These are phyloP conservation scores for Diplodus puntazzo DNA, from an alignment of 2,797 vertebrate genomes.

Conservation along the genomic window DNA sequence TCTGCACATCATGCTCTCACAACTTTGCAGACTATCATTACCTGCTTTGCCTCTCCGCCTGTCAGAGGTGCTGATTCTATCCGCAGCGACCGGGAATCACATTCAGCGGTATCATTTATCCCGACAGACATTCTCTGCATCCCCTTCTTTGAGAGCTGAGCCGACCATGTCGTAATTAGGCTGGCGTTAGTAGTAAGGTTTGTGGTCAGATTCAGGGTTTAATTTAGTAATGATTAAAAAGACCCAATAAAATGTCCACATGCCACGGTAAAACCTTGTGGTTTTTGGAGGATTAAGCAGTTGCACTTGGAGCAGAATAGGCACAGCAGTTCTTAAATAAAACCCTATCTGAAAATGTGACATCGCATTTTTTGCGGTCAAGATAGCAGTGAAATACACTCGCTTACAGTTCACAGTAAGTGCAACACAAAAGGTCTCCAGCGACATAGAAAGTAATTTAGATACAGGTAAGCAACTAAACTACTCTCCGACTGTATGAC, in stretches of 20 bases:
- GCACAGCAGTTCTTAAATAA: conserved; percentile 20
- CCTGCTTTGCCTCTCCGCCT: conserved; percentile 41
- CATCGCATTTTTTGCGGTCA: conserved; percentile 28
- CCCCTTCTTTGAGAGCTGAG: conserved; percentile 1
- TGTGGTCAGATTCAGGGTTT: conserved; percentile 4
- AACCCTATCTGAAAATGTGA: conserved; percentile 43
- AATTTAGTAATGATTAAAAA: conserved; percentile 5
- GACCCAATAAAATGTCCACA: conserved; percentile 4
- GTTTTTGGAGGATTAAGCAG: background rate
- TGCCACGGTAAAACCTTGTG: background rate
- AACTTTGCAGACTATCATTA: conserved; percentile 54
- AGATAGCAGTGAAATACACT: conserved; percentile 53
- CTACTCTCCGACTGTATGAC: background rate
- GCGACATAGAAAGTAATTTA: conserved; percentile 29
- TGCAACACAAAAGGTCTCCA: conserved; percentile 40
- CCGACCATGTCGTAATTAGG: background rate
- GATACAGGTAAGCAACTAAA: conserved; percentile 18
- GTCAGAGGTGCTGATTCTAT: conserved; percentile 48
- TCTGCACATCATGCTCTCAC: conserved; percentile 50
- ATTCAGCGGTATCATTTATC: conserved; percentile 43
- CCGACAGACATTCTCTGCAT: conserved; percentile 13
- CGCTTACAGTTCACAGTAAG: conserved; percentile 36
- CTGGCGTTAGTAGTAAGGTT: background rate
- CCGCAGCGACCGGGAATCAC: conserved; percentile 41
- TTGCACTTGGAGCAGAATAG: background rate